Base-by-base conservation (phyloP, 2,888 invertebrate species). In the Ametastegia equiseti region DNA sequence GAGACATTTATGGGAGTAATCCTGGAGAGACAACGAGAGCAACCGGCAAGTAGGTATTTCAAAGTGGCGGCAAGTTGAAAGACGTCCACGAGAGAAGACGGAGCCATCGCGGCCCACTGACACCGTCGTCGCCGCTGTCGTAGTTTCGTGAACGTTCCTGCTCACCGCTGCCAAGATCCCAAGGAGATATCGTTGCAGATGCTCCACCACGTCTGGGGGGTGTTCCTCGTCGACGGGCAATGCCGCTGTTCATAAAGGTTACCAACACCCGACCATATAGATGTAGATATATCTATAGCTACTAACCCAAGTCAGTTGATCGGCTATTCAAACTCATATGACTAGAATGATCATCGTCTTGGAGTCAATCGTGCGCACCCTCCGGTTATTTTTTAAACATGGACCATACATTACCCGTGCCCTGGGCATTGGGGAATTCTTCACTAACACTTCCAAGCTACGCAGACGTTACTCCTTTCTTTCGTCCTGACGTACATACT, bases 51-150 rank as follows among this genome's bases (percentile, higher is more conserved):
- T n/a, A n/a, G 19, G 15, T 75, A 75, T 75, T 54, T 75, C 50
- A 54, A 75, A 75, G 75, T 75, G 75, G 54, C 75, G 75, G 75
- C 75, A 75, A 75, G 75, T 75, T 75, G 54, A 75, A 75, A 75
- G 75, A 54, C 75, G 75, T 75, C 75, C 50, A 36, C 54, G 75
- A 75, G 75, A 54, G n/a, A n/a, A n/a, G 42, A 75, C 54, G 75
- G 54, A 75, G 75, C 75, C 54, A 75, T 75, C 33, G 54, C 75
- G 50, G 75, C 75, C 75, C 50, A 75, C 75, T 75, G 75, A 75
- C 75, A 75, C 75, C 54, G 75, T 75, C 75, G 75, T 75, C 75
- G 54, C 54, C 33, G 75, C 33, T 54, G 75, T 54, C 75, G 47
- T 71, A 33, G 71, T 75, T 75, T 50, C 50, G 75, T 75, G 36